phyloP scores from a whole-genome alignment of 2,888 invertebrate genomes.

The Herminia tarsipennalis region DNA sequence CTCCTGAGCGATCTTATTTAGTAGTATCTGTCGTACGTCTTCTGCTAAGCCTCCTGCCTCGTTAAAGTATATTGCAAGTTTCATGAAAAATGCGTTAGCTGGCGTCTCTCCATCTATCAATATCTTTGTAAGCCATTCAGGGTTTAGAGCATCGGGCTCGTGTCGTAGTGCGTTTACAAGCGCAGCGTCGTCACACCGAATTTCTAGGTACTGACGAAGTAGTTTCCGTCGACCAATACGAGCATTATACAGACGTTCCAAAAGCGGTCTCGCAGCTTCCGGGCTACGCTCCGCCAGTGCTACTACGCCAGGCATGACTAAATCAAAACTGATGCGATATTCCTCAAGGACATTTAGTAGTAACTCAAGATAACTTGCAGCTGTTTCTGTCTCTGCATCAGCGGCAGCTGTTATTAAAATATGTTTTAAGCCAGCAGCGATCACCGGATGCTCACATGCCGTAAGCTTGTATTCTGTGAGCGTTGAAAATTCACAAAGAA shows the following conservation, averaged over 20 bases:
- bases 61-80: constrained; percentile 58
- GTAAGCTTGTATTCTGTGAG: constrained; percentile 56
- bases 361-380: constrained; percentile 30
- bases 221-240: constrained; percentile 55
- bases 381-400: constrained; percentile 21
- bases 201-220: constrained; percentile 48
- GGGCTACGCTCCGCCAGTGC: constrained; percentile 40
- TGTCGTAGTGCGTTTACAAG: constrained; percentile 62
- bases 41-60: constrained; percentile 55
- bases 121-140: constrained; percentile 7
- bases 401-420: constrained; percentile 40
- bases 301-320: constrained; percentile 42
- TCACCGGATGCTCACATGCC: constrained; percentile 41
- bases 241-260: constrained; percentile 47
- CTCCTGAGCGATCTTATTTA: constrained; percentile 7
- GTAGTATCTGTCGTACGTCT: constrained; percentile 27
- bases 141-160: constrained; percentile 40
- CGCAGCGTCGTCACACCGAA: constrained; percentile 52
- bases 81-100: constrained; percentile 52
- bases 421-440: constrained; percentile 39
- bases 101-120: constrained; percentile 29
- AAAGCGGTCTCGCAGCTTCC: constrained; percentile 28
- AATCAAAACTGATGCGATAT: constrained; percentile 45
- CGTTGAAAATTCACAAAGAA: constrained; percentile 52
- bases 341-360: constrained; percentile 49